A percentile compares a stretch with the other conserved stretches of the same genome.
phyloP scores from a whole-genome alignment of 2,888 invertebrate species.

The Ceriagrion tenellum region DNA sequence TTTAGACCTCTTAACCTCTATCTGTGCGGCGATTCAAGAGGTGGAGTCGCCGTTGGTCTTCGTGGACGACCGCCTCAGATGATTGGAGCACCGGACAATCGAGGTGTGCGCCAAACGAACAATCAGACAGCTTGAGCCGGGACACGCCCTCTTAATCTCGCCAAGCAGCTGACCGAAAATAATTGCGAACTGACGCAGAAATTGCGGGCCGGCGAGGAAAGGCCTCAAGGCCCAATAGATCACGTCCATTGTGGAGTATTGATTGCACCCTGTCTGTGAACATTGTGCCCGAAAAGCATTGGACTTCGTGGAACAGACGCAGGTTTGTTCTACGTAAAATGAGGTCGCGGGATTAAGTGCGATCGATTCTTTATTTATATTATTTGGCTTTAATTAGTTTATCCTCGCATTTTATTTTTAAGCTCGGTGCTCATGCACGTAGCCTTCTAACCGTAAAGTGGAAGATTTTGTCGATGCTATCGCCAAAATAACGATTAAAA shows the following conservation, averaged over 20 bases:
- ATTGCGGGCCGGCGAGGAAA: neutral
- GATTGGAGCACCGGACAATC: neutral
- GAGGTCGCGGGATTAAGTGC: neutral
- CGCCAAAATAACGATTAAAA: no score
- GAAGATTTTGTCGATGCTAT: no score
- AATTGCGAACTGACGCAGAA: neutral
- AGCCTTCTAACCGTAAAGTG: no score
- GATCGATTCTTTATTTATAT: no score
- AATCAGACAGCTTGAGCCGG: neutral
- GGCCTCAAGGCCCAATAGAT: neutral
- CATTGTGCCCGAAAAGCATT: neutral
- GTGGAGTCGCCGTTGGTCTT: neutral
- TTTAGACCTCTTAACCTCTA: neutral
- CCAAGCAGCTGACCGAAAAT: slow-evolving; percentile 17
- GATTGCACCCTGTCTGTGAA: neutral
- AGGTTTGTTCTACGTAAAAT: neutral
- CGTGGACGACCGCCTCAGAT: slow-evolving; percentile 6
- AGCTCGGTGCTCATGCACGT: no score
- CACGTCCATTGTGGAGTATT: neutral
- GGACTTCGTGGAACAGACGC: neutral
- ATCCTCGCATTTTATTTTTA: no score
- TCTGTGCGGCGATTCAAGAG: neutral
- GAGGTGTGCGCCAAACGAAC: neutral
- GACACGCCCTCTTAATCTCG: neutral
- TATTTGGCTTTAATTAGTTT: no score